Evolutionary conservation across 2,113 vertebrate species (phyloP).

Genomic region (Pseudorasbora parva): DNA sequence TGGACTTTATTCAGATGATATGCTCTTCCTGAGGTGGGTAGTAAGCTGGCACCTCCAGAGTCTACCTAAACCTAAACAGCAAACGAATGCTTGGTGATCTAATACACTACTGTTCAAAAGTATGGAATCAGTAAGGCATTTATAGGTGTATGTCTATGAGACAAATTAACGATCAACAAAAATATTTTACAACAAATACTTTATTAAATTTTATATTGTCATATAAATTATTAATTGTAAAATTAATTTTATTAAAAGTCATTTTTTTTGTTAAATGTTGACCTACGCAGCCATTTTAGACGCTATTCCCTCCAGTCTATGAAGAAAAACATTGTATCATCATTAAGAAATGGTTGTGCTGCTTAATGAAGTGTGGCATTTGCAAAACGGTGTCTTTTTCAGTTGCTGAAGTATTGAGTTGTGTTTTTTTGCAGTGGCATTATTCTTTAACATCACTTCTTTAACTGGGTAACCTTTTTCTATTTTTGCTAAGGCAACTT

Average conservation of each 20-base stretch:
- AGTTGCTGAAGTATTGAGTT: background rate
- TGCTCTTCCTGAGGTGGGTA: constrained; percentile 94
- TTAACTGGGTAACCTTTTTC: background rate
- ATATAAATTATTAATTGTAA: too few species aligned
- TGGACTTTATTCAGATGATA: constrained; percentile 97
- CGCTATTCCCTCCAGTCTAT: background rate
- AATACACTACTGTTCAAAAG: background rate
- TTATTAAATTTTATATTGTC: too few species aligned
- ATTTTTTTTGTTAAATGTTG: background rate
- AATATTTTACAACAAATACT: too few species aligned
- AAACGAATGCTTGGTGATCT: background rate
- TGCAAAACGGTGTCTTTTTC: background rate
- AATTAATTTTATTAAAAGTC: too few species aligned
- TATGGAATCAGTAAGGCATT: background rate
- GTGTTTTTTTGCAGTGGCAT: background rate
- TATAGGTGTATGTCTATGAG: background rate
- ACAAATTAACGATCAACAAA: too few species aligned
- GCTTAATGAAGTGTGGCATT: background rate
- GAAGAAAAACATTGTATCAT: background rate
- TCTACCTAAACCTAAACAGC: background rate
- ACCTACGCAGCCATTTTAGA: background rate
- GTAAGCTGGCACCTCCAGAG: too few species aligned
- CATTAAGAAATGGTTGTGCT: background rate
- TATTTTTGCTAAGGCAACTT: constrained; percentile 81
- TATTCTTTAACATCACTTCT: background rate